Conservation (phyloP, 2,797 vertebrate genomes). For the Hippocampus kuda region DNA sequence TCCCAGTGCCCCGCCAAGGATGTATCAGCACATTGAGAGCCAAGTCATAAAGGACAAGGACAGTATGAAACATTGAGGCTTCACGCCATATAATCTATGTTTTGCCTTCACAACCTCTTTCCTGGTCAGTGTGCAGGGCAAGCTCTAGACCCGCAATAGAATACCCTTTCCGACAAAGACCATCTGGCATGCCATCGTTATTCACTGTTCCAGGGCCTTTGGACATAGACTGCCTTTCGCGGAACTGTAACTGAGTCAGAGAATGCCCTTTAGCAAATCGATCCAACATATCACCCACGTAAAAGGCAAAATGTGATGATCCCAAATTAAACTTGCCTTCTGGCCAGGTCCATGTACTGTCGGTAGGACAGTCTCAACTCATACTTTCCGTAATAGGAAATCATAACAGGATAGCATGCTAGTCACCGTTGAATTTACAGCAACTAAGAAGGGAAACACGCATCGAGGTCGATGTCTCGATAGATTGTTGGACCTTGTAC, state of each 20-base stretch:
- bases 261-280: constrained; percentile 25
- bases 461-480: not conserved
- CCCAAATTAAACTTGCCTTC: not conserved
- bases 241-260: constrained; percentile 16
- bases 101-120: constrained; percentile 30
- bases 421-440: not conserved
- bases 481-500: not conserved
- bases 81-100: constrained; percentile 21
- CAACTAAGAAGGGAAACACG: not conserved
- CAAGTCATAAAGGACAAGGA: not conserved
- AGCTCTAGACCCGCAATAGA: constrained; percentile 37
- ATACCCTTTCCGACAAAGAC: constrained; percentile 44
- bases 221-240: constrained; percentile 38
- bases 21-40: not conserved
- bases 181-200: constrained; percentile 58
- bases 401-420: too few species aligned
- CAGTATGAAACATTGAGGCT: not conserved
- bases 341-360: too few species aligned
- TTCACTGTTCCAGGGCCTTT: constrained; percentile 44
- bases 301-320: not conserved
- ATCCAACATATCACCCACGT: constrained; percentile 4
- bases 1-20: not conserved
- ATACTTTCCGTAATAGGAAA: too few species aligned
- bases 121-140: constrained; percentile 41
- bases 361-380: too few species aligned